A percentile compares a stretch with the other conserved stretches of the same genome.
phyloP scores from a whole-genome alignment of 2,113 vertebrate genomes.

The Archocentrus centrarchus region DNA sequence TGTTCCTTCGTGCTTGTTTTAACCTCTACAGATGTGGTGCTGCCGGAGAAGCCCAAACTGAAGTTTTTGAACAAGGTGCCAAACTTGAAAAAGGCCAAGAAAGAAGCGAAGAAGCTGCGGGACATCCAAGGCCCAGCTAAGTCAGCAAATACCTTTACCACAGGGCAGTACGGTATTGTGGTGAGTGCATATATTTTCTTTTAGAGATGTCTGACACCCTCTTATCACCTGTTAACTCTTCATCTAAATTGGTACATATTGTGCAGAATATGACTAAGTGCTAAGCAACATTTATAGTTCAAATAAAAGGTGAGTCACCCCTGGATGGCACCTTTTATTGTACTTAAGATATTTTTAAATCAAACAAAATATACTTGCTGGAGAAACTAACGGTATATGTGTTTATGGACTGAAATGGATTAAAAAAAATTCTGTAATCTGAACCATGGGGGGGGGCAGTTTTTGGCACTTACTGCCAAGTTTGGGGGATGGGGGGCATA shows the following conservation, averaged over 20 bases:
- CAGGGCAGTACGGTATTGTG: conserved; percentile 90
- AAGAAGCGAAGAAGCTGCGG: conserved; percentile 84
- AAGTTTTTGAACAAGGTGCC: conserved; percentile 90
- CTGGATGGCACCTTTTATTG: not conserved
- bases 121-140: conserved; percentile 89
- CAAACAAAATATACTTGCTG: not conserved
- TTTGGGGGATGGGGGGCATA: no score
- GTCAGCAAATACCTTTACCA: conserved; percentile 80
- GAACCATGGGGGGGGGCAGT: not conserved
- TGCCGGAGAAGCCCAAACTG: conserved; percentile 89
- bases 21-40: conserved; percentile 79
- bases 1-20: not conserved
- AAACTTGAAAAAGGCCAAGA: conserved; percentile 83
- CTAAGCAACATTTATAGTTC: not conserved
- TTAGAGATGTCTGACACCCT: not conserved
- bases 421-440: no score
- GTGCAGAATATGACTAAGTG: not conserved
- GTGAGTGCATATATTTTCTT: conserved; percentile 75
- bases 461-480: not conserved
- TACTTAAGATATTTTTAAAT: not conserved
- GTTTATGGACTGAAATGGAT: no score
- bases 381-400: not conserved
- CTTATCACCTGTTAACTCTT: not conserved
- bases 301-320: not conserved
- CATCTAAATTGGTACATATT: not conserved